Conservation (phyloP, 1,140 invertebrate genomes). For the Drosophila dunni region DNA sequence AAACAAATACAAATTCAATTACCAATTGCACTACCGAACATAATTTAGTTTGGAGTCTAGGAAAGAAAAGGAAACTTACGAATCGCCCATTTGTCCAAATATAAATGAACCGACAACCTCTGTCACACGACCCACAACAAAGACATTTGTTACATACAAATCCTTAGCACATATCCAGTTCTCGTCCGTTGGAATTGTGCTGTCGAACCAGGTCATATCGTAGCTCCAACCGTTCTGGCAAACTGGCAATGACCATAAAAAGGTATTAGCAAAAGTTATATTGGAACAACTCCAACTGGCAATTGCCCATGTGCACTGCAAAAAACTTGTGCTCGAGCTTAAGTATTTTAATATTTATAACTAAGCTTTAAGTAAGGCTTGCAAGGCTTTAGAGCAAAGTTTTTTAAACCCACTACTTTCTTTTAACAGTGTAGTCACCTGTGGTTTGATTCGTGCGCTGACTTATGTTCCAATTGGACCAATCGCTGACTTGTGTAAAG, state of each 20-base stretch:
- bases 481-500: slow-evolving; percentile 71
- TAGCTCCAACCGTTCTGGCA: slow-evolving; percentile 86
- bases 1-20: slow-evolving; percentile 68
- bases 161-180: slow-evolving; percentile 87
- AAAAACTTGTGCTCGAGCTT: no score
- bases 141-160: slow-evolving; percentile 85
- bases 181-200: slow-evolving; percentile 85
- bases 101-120: slow-evolving; percentile 86
- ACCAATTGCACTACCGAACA: slow-evolving; percentile 43
- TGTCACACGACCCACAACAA: slow-evolving; percentile 85
- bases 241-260: slow-evolving; percentile 72
- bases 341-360: no score
- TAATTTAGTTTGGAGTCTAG: slow-evolving; percentile 58
- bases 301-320: not conserved
- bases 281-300: slow-evolving; percentile 45
- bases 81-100: slow-evolving; percentile 86
- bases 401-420: no score
- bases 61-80: slow-evolving; percentile 79
- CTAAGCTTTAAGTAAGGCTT: no score
- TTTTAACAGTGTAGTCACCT: slow-evolving; percentile 46
- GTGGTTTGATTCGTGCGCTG: slow-evolving; percentile 60
- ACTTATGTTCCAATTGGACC: slow-evolving; percentile 63
- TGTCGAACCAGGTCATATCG: slow-evolving; percentile 85
- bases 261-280: slow-evolving; percentile 69
- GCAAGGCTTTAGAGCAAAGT: no score